phyloP scores from a whole-genome alignment of 2,888 invertebrate species.

The Ectropis crepuscularia region DNA sequence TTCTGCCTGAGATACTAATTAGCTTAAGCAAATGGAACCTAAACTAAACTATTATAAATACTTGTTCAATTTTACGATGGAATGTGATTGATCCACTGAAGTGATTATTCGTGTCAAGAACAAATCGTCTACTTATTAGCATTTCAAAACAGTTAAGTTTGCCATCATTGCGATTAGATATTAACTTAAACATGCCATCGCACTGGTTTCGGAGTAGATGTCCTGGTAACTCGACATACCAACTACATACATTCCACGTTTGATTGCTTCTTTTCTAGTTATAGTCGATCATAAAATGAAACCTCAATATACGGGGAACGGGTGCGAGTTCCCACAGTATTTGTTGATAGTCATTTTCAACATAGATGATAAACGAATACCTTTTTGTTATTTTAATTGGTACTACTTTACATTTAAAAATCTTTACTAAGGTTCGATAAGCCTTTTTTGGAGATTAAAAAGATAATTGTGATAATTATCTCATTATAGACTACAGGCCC shows the following conservation, averaged over 20 bases:
- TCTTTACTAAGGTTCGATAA: too few relatives aligned
- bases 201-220: conserved; percentile 18
- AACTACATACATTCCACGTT: conserved; percentile 1
- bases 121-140: conserved; percentile 52
- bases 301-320: conserved; percentile 1
- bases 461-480: too few relatives aligned
- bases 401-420: too few relatives aligned
- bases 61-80: conserved; percentile 29
- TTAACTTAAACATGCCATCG: conserved; percentile 35
- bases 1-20: too few relatives aligned
- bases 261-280: conserved; percentile 10
- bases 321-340: too few relatives aligned
- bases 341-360: too few relatives aligned
- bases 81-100: conserved; percentile 46
- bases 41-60: conserved; percentile 9
- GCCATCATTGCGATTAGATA: conserved; percentile 32
- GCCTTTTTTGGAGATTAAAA: too few relatives aligned
- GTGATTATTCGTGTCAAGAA: conserved; percentile 61
- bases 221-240: not conserved
- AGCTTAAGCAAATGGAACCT: too few relatives aligned
- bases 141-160: conserved; percentile 52
- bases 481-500: too few relatives aligned
- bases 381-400: too few relatives aligned
- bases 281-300: conserved; percentile 1
- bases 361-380: too few relatives aligned